A percentile compares a stretch with the other conserved stretches of the same genome.
Conservation (phyloP, 1,140 invertebrate species). For the Theocolax elegans region DNA sequence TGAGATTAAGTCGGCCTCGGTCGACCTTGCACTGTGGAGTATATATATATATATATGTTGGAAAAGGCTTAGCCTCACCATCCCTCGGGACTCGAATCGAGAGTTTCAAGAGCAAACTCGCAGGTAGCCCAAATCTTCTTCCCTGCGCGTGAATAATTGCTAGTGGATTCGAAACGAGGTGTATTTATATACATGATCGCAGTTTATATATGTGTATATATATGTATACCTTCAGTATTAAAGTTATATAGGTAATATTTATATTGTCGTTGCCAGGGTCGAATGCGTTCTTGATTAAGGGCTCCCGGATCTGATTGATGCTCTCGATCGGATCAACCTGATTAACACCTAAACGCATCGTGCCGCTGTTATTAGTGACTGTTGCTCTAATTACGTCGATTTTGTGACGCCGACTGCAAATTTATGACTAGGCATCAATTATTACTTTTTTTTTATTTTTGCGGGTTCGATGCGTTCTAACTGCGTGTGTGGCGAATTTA, state of each 20-base stretch:
- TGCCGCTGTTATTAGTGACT: background rate
- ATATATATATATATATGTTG: no score
- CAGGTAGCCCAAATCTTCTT: conserved; percentile 2
- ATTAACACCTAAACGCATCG: conserved; percentile 10
- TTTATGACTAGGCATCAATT: no score
- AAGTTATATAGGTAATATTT: conserved; percentile 22
- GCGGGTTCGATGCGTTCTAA: no score
- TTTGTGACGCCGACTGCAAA: no score
- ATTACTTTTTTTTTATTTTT: no score
- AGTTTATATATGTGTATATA: background rate
- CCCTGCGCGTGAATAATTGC: conserved; percentile 22
- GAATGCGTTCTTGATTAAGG: conserved; percentile 7
- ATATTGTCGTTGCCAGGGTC: conserved; percentile 20
- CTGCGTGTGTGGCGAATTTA: no score
- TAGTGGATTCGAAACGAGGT: background rate
- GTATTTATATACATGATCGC: background rate
- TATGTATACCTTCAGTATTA: no score
- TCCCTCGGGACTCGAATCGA: background rate
- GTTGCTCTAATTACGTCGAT: conserved; percentile 13
- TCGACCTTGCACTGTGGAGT: no score
- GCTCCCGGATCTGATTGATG: conserved; percentile 16
- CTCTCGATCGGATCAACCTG: background rate
- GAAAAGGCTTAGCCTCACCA: background rate
- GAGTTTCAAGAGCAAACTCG: background rate
- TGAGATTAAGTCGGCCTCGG: background rate